Evolutionary conservation across 2,888 invertebrate species (phyloP).

Genomic region (Ennomos erosarius): DNA sequence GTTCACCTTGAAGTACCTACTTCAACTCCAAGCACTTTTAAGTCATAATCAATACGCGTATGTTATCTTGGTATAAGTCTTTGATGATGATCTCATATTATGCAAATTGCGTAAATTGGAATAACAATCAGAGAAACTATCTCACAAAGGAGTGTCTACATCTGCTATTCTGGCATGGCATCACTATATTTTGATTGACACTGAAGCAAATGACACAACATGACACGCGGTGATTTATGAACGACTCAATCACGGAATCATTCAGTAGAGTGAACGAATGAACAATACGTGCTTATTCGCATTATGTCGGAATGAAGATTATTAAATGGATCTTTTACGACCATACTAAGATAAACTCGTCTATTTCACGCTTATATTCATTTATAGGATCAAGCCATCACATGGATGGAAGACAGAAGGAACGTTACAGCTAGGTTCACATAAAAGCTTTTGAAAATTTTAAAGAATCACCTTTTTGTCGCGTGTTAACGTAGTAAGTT

Average conservation of each 20-base stretch:
- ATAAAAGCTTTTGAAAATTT: too few relatives aligned
- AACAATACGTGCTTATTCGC: conserved; percentile 31
- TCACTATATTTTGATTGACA: conserved; percentile 37
- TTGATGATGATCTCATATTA: conserved; percentile 25
- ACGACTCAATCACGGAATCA: conserved; percentile 44
- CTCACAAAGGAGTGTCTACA: conserved; percentile 35
- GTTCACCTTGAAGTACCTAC: too few relatives aligned
- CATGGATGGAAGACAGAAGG: too few relatives aligned
- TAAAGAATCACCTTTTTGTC: too few relatives aligned
- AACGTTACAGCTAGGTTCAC: too few relatives aligned
- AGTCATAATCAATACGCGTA: too few relatives aligned
- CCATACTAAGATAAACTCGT: neutral
- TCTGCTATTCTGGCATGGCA: conserved; percentile 10
- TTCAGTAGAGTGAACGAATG: conserved; percentile 40
- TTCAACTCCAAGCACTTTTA: too few relatives aligned
- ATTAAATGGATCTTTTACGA: conserved; percentile 12
- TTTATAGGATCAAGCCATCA: too few relatives aligned
- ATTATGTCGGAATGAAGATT: conserved; percentile 44
- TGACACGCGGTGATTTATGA: conserved; percentile 45
- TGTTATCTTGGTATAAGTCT: neutral
- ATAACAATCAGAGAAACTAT: conserved; percentile 29
- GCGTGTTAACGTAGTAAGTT: too few relatives aligned
- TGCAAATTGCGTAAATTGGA: conserved; percentile 24
- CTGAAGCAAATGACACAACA: neutral
- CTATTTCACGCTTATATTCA: too few relatives aligned